Evolutionary conservation across 1,140 invertebrate species (phyloP).

Genomic region (Euura saliciscinereae): DNA sequence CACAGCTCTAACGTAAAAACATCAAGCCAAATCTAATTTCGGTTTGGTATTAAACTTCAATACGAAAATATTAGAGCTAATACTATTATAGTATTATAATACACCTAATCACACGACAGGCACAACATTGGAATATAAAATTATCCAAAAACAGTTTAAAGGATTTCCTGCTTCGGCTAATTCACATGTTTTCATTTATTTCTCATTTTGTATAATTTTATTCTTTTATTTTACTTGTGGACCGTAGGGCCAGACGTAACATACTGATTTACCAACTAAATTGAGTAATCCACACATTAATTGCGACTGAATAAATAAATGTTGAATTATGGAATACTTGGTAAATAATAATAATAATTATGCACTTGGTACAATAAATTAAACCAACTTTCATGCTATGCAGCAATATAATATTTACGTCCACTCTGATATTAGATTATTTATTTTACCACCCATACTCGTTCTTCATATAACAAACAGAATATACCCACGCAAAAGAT

Average conservation of each 20-base stretch:
- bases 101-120: neutral
- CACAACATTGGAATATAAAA: neutral
- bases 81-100: neutral
- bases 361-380: neutral
- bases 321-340: neutral
- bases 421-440: neutral
- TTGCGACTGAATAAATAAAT: neutral
- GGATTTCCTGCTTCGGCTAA: neutral
- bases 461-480: neutral
- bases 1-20: no score
- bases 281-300: neutral
- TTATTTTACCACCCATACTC: neutral
- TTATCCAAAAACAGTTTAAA: conserved; percentile 7
- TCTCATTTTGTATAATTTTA: no score
- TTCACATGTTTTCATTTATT: neutral
- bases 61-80: neutral
- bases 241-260: no score
- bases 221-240: no score
- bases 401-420: neutral
- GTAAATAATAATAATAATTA: neutral
- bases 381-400: conserved; percentile 2
- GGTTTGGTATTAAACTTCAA: no score
- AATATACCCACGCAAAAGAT: neutral
- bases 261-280: neutral
- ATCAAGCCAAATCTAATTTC: no score